Percentiles rank a stretch among this genome's conserved stretches.
phyloP scores from a whole-genome alignment of 2,113 vertebrate species.

The Callaeas wilsoni region DNA sequence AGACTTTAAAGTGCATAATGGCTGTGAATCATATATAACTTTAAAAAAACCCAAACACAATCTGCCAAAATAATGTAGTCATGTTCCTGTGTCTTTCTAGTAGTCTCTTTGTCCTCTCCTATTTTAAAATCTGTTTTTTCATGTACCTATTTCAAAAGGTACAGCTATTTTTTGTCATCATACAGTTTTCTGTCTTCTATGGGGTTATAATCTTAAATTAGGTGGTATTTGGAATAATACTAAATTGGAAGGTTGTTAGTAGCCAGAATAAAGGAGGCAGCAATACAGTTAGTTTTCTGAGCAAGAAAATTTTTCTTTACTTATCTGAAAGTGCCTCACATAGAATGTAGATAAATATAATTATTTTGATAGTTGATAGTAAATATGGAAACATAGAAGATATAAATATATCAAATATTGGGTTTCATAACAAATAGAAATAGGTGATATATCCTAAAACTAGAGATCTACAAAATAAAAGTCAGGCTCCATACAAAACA shows the following conservation, averaged over 20 bases:
- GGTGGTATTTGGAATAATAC: not conserved
- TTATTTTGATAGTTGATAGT: not conserved
- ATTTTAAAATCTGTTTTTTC: not conserved
- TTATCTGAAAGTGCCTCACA: not conserved
- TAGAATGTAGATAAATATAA: not conserved
- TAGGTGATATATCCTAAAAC: not conserved
- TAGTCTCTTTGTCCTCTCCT: not conserved
- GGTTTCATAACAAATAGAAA: not conserved
- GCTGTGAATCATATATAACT: not conserved
- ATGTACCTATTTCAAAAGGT: not conserved
- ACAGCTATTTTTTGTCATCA: fast-evolving
- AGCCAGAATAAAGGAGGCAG: not conserved
- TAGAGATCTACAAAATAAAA: not conserved
- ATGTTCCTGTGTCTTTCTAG: not conserved
- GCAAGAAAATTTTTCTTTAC: not conserved
- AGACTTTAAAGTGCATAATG: not conserved
- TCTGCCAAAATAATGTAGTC: not conserved
- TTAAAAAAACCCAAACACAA: not conserved
- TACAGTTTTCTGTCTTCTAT: not conserved
- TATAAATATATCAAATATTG: not conserved
- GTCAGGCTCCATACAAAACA: not conserved
- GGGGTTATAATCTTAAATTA: not conserved
- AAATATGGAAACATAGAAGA: not conserved
- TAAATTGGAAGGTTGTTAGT: not conserved
- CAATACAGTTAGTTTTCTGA: not conserved